A percentile compares a stretch with the other conserved stretches of the same genome.
These are phyloP conservation scores for Helostoma temminkii DNA, from an alignment of 2,797 vertebrate species.

Conservation along the genomic window DNA sequence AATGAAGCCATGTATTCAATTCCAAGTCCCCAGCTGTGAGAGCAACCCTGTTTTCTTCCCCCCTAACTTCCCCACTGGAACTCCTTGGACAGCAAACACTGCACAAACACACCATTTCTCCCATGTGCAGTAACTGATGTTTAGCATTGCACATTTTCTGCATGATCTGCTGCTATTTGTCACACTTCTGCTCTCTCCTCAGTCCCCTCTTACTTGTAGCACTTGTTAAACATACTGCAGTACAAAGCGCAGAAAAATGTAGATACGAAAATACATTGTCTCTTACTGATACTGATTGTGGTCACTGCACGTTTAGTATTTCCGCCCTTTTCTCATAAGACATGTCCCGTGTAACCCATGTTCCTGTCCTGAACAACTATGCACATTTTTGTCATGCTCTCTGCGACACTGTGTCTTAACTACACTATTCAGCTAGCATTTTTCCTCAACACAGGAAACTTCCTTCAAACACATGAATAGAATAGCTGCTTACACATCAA, in stretches of 20 bases:
- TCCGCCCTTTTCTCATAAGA: conserved; percentile 10
- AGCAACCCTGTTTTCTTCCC: conserved; percentile 60
- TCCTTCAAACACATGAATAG: conserved; percentile 25
- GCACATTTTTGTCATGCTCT: not conserved
- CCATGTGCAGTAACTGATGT: conserved; percentile 85
- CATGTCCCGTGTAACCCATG: conserved; percentile 18
- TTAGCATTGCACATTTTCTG: conserved; percentile 88
- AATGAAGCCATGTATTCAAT: conserved; percentile 85
- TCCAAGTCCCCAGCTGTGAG: conserved; percentile 83
- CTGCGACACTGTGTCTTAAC: conserved; percentile 26
- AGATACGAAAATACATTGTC: conserved; percentile 39
- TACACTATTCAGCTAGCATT: conserved; percentile 12
- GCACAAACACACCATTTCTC: conserved; percentile 82
- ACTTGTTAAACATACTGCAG: conserved; percentile 68
- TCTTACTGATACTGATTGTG: conserved; percentile 31
- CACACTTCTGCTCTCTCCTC: conserved; percentile 75
- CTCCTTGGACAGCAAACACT: conserved; percentile 85
- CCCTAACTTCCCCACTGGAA: conserved; percentile 69
- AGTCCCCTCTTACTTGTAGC: conserved; percentile 71
- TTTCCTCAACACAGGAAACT: conserved; percentile 59
- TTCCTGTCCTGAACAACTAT: conserved; percentile 17
- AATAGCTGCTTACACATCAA: conserved; percentile 16
- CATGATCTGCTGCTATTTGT: conserved; percentile 86
- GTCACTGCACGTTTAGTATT: conserved; percentile 36
- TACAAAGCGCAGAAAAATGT: conserved; percentile 44